These are phyloP conservation scores for Cliona cf. orientalis DNA, from an alignment of 37 sponge, comb jelly and placozoan species.

Conservation along the genomic window DNA sequence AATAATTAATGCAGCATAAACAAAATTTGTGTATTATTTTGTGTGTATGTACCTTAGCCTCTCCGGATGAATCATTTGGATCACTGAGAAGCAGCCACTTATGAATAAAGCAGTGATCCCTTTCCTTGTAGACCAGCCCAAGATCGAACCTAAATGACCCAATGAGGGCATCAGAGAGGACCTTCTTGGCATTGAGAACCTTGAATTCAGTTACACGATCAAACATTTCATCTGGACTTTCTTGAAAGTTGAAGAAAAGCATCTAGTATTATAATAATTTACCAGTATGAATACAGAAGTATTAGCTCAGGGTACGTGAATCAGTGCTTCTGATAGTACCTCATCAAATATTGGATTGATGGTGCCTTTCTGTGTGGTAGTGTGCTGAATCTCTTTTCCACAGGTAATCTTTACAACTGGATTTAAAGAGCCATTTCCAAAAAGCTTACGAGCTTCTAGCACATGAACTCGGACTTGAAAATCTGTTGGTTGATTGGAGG, in stretches of 20 bases:
- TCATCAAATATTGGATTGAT: conserved; percentile 94
- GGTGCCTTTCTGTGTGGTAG: conserved; percentile 85
- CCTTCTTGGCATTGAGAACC: conserved; percentile 89
- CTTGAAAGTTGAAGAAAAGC: conserved; percentile 87
- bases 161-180: conserved; percentile 89
- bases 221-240: conserved; percentile 82
- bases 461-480: conserved; percentile 96
- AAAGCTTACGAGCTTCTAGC: conserved; percentile 91
- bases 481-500: conserved; percentile 90
- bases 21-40: too few relatives aligned
- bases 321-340: too few relatives aligned
- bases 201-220: conserved; percentile 85
- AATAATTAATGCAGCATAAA: too few relatives aligned
- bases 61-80: conserved; percentile 84
- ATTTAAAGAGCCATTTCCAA: conserved; percentile 80
- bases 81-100: conserved; percentile 98
- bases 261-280: too few relatives aligned
- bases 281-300: too few relatives aligned
- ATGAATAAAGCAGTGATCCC: conserved; percentile 86
- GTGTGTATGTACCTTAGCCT: conserved; percentile 84
- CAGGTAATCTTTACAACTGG: conserved; percentile 88
- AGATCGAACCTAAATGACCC: conserved; percentile 97
- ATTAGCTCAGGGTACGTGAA: too few relatives aligned
- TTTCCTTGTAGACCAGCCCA: conserved; percentile 93
- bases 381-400: conserved; percentile 73